Evolutionary conservation across 2,797 vertebrate species (phyloP).

Genomic region (Phyllotis vaccarum): DNA sequence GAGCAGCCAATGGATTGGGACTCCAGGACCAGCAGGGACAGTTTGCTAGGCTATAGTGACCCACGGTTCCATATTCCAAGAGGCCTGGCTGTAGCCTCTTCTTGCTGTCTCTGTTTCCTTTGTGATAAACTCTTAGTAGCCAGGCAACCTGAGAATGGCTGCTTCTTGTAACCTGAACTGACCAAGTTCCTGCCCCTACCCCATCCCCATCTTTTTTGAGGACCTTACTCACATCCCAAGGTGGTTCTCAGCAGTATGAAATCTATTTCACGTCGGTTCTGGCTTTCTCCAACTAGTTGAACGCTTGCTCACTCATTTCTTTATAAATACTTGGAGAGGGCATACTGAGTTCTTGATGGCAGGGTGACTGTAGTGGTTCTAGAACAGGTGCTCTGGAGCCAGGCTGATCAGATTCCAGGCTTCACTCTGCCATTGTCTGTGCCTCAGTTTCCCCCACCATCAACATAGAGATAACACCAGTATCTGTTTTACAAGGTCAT

Average conservation of each 20-base stretch:
- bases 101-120: not conserved
- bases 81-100: not conserved
- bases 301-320: not conserved
- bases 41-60: not conserved
- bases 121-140: not conserved
- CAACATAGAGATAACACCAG: not conserved
- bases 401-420: not conserved
- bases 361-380: too few species aligned
- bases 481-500: too few species aligned
- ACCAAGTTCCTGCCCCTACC: not conserved
- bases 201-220: too few species aligned
- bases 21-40: accelerated
- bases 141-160: not conserved
- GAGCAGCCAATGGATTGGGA: not conserved
- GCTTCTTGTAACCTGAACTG: not conserved
- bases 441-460: not conserved
- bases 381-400: not conserved
- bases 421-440: not conserved
- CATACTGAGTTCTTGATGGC: not conserved
- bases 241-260: not conserved
- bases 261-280: not conserved
- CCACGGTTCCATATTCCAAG: not conserved
- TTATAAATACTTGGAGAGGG: not conserved
- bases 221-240: not conserved
- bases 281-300: not conserved